These are phyloP conservation scores for Martes flavigula DNA, from an alignment of 2,797 vertebrate species.

Conservation along the genomic window DNA sequence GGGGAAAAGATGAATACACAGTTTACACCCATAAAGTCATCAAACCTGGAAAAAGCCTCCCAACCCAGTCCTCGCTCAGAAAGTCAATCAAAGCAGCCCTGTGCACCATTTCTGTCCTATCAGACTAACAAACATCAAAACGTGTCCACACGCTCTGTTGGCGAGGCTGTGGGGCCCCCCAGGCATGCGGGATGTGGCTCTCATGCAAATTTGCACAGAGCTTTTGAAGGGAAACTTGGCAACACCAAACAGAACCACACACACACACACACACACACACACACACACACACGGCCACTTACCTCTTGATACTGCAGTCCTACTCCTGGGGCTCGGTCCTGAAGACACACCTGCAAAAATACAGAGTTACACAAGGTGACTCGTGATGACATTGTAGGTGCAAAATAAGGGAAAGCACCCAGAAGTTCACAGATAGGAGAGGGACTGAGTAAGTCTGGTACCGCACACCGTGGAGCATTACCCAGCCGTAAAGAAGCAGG, in stretches of 20 bases:
- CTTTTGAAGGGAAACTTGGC: neutral
- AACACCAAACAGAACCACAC: neutral
- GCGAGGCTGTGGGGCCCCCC: neutral
- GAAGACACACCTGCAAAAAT: neutral
- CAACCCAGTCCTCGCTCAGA: neutral
- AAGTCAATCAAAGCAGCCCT: neutral
- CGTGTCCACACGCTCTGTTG: neutral
- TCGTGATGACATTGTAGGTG: accelerated
- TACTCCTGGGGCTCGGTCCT: neutral
- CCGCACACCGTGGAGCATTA: neutral
- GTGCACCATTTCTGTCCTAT: neutral
- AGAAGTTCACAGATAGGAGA: neutral
- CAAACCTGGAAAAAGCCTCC: neutral
- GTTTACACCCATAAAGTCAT: neutral
- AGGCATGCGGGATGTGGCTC: neutral
- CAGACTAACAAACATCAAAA: neutral
- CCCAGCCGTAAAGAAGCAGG: neutral
- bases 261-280: no score
- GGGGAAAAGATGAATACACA: neutral
- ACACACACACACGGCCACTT: accelerated
- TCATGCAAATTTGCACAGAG: accelerated
- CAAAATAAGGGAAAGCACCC: neutral
- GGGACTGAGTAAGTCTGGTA: neutral
- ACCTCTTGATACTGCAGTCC: neutral
- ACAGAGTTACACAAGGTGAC: neutral